Conservation (phyloP, 1,140 invertebrate genomes). For the Pectinophora gossypiella region DNA sequence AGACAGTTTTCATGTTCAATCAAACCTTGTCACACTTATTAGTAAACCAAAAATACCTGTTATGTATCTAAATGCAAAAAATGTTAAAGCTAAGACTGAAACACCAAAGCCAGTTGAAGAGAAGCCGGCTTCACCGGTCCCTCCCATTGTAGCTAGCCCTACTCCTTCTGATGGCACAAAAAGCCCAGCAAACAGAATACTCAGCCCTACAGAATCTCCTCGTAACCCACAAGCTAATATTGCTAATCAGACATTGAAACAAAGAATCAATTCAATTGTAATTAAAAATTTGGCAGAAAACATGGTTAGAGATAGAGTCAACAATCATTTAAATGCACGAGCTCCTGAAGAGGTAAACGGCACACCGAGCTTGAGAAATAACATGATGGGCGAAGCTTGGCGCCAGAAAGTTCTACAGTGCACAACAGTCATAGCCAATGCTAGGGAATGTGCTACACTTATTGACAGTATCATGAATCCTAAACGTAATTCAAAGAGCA, state of each 20-base stretch:
- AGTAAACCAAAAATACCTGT: conserved; percentile 81
- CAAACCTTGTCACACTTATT: conserved; percentile 89
- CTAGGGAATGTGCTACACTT: conserved; percentile 85
- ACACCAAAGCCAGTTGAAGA: conserved; percentile 62
- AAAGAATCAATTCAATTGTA: conserved; percentile 90
- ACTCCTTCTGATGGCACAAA: conserved; percentile 63
- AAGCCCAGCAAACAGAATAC: conserved; percentile 64
- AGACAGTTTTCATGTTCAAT: conserved; percentile 92
- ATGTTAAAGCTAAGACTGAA: conserved; percentile 63
- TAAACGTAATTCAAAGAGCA: conserved; percentile 69
- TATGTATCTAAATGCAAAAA: conserved; percentile 71
- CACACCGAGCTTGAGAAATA: conserved; percentile 59
- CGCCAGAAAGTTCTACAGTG: conserved; percentile 87
- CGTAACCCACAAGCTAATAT: conserved; percentile 67
- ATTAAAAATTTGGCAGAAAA: conserved; percentile 94
- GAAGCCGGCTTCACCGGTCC: conserved; percentile 48
- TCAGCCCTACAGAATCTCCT: conserved; percentile 64
- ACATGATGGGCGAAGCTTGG: conserved; percentile 83
- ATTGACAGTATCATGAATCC: conserved; percentile 85
- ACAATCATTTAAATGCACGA: conserved; percentile 65
- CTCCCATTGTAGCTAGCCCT: conserved; percentile 55
- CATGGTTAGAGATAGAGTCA: conserved; percentile 86
- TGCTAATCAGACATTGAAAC: conserved; percentile 86
- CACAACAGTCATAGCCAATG: conserved; percentile 85
- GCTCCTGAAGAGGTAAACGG: conserved; percentile 52